Evolutionary conservation across 2,888 invertebrate species (phyloP).

Genomic region (Miltochrista miniata): DNA sequence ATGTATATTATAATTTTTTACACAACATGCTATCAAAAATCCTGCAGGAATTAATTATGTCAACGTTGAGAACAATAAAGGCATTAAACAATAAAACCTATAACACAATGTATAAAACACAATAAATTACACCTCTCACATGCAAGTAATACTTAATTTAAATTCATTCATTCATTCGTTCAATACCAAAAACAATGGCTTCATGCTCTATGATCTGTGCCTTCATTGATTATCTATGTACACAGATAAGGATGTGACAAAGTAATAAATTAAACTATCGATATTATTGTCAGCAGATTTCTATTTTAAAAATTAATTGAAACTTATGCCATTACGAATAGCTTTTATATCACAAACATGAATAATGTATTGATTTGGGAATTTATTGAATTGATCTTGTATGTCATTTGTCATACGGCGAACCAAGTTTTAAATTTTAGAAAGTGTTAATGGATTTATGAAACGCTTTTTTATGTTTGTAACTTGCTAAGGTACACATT

Average conservation of each 20-base stretch:
- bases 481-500: too few relatives aligned
- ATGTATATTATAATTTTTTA: too few relatives aligned
- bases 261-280: constrained; percentile 52
- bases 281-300: constrained; percentile 38
- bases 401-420: constrained; percentile 25
- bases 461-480: not conserved
- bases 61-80: too few relatives aligned
- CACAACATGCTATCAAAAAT: too few relatives aligned
- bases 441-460: constrained; percentile 7
- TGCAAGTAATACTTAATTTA: constrained; percentile 42
- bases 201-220: constrained; percentile 48
- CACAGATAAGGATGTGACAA: constrained; percentile 51
- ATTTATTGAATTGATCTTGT: constrained; percentile 11
- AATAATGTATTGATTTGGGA: constrained; percentile 27
- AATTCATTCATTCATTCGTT: constrained; percentile 25
- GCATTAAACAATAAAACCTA: too few relatives aligned
- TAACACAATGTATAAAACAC: constrained; percentile 12
- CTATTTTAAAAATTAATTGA: constrained; percentile 30
- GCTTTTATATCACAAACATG: constrained; percentile 13
- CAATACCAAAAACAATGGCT: constrained; percentile 37
- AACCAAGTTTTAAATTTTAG: constrained; percentile 15
- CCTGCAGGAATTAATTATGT: too few relatives aligned
- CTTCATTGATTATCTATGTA: constrained; percentile 43
- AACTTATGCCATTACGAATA: constrained; percentile 14
- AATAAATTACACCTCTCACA: constrained; percentile 44